A percentile compares a stretch with the other conserved stretches of the same genome.
Conservation (phyloP, 2,797 vertebrate genomes). For the Parambassis ranga region DNA sequence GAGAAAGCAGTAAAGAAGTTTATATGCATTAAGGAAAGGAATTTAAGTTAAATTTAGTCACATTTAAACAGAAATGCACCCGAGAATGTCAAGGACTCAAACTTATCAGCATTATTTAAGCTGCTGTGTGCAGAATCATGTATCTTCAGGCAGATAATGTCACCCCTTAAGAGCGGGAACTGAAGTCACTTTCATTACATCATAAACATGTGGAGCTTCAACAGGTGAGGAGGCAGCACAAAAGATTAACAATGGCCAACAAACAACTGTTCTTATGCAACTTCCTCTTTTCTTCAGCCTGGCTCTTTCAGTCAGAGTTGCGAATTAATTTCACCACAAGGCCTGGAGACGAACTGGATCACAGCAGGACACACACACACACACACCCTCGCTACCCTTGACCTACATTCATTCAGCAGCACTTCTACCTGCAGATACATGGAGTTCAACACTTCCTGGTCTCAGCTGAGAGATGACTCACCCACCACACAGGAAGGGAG, state of each 20-base stretch:
- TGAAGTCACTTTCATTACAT: background rate
- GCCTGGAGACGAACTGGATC: constrained; percentile 15
- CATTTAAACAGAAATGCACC: no score
- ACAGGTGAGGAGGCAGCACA: background rate
- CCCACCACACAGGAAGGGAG: constrained; percentile 40
- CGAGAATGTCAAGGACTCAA: no score
- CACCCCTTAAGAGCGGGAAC: background rate
- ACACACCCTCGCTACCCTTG: constrained; percentile 22
- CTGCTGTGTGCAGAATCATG: background rate
- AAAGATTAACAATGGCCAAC: background rate
- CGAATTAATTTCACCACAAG: constrained; percentile 1
- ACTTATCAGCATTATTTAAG: background rate
- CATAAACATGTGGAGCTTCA: no score
- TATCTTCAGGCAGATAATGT: background rate
- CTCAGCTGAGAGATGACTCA: constrained; percentile 41
- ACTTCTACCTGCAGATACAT: constrained; percentile 24
- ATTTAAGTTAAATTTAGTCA: background rate
- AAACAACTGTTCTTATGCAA: background rate
- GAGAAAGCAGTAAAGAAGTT: background rate
- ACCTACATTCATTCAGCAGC: constrained; percentile 28
- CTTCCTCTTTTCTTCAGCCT: constrained; percentile 1
- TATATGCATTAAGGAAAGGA: background rate
- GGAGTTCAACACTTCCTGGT: constrained; percentile 36
- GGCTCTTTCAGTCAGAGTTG: background rate
- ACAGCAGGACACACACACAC: constrained; percentile 14